phyloP scores from a whole-genome alignment of 2,797 vertebrate species.

The Cryptoprocta ferox region DNA sequence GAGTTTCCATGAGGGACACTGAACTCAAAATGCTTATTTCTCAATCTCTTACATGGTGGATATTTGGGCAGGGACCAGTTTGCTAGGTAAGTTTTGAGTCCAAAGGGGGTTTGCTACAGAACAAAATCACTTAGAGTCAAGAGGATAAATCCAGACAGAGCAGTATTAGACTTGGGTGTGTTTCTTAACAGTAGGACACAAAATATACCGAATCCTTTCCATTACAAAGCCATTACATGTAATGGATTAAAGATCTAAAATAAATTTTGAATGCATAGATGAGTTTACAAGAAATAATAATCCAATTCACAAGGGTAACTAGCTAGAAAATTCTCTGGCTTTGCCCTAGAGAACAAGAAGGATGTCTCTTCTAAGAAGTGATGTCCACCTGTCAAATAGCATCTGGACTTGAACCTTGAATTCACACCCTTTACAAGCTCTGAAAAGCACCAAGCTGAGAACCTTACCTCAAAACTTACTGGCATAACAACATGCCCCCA shows the following conservation, averaged over 20 bases:
- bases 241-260: not conserved
- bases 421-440: not conserved
- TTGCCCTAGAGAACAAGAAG: not conserved
- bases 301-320: no score
- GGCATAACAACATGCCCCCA: not conserved
- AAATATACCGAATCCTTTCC: not conserved
- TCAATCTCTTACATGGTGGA: not conserved
- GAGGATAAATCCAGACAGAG: not conserved
- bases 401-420: not conserved
- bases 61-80: not conserved
- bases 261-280: not conserved
- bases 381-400: not conserved
- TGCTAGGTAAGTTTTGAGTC: not conserved
- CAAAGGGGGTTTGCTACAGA: not conserved
- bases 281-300: not conserved
- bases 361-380: not conserved
- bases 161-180: not conserved
- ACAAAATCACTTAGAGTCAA: not conserved
- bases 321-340: not conserved
- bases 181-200: not conserved
- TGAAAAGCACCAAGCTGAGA: not conserved
- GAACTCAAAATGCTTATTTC: not conserved
- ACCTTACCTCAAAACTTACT: not conserved
- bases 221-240: not conserved
- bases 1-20: not conserved